These are phyloP conservation scores for Drosophila robusta DNA, from an alignment of 2,888 invertebrate species.

Conservation along the genomic window DNA sequence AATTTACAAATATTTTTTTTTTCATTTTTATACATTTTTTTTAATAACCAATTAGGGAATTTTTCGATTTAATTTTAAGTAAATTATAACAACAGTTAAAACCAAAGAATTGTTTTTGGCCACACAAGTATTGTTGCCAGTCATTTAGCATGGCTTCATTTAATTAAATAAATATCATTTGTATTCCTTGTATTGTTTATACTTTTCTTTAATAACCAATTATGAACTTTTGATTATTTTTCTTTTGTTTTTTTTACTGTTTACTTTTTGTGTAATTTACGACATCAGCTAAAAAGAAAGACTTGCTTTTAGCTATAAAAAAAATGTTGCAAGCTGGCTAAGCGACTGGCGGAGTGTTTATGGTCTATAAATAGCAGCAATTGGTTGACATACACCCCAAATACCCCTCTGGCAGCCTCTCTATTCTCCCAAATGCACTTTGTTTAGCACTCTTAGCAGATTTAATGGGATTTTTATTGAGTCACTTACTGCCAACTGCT, in stretches of 20 bases:
- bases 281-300: constrained; percentile 20
- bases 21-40: neutral
- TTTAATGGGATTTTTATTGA: constrained; percentile 67
- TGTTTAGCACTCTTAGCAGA: constrained; percentile 49
- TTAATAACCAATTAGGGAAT: constrained; percentile 22
- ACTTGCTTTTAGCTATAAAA: constrained; percentile 23
- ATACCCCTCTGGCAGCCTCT: neutral
- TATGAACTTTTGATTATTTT: constrained; percentile 19
- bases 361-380: constrained; percentile 57
- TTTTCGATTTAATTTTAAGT: neutral
- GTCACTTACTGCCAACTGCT: constrained; percentile 50
- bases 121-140: neutral
- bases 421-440: constrained; percentile 44
- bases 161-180: neutral
- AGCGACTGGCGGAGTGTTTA: constrained; percentile 30
- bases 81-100: constrained; percentile 33
- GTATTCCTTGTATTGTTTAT: neutral
- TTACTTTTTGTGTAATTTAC: constrained; percentile 43
- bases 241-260: neutral
- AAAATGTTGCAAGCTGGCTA: constrained; percentile 26
- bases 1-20: neutral
- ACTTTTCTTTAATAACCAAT: constrained; percentile 25
- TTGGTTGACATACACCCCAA: constrained; percentile 22
- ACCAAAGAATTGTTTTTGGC: neutral
- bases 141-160: neutral